Base-by-base conservation (phyloP, 92 coral and sea anemone species). In the Micromussa lordhowensis region DNA sequence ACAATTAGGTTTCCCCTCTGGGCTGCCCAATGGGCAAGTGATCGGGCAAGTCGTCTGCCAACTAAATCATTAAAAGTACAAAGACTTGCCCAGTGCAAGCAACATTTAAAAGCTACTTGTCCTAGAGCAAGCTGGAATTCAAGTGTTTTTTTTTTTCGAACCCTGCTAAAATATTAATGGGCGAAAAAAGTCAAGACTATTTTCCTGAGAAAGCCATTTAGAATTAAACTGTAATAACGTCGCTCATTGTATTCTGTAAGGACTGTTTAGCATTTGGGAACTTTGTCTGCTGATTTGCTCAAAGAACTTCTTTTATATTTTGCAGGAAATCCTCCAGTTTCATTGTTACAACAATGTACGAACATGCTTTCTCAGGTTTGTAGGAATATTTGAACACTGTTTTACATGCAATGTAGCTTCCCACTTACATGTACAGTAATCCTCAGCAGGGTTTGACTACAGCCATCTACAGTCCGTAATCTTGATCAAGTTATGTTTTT, bases 261-360 rank as follows among this genome's bases (percentile, higher is more conserved):
- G 19, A 3, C 34, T 17, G 29, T 26, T 61, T 5, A 24, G 13
- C 61, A 16, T 55, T 55, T 59, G 68, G 68, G 28, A 61, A 61
- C 3, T 66, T 26, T 66, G 71, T 26, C 71, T 66, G 34, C 17
- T 66, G 30, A 24, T 66, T 24, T 66, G 18, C 29, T 44, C 1
- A 44, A 26, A 22, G 36, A 4, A 51, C 22, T 18, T 10, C 15
- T 11, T 36, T 51, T 19, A 0, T 75, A 38, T 83, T 26, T 89
- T 80, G 38, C 58, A 94, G 98, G 99, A 34, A 98, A 96, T 75
- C 99, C 99, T 26, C 98, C 99, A 4, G 98, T 97, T 11, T 98
- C 99, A 29, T 90, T 98, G 58, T 92, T 98, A 44, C 98, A 98
- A 29, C 99, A 98, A 74, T 98, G 99, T 71, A 98, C 99, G 78